Evolutionary conservation across 2,113 vertebrate species (phyloP).

Genomic region (Dissostichus mawsoni): DNA sequence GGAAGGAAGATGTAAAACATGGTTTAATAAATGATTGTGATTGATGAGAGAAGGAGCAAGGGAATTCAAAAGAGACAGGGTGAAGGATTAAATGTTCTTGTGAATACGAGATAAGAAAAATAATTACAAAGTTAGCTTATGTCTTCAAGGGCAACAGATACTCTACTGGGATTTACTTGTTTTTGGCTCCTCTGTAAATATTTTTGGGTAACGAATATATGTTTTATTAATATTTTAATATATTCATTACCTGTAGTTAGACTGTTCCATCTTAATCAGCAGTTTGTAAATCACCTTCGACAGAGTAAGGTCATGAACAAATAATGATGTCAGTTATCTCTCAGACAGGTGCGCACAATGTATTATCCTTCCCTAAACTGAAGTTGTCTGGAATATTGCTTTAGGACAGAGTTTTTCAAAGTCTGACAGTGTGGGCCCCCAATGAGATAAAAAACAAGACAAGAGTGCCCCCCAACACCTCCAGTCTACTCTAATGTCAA

Average conservation of each 20-base stretch:
- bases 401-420: not conserved
- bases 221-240: not conserved
- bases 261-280: not conserved
- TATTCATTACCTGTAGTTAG: not conserved
- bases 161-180: not conserved
- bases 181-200: not conserved
- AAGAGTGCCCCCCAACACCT: too few relatives aligned
- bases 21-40: not conserved
- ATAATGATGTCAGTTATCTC: not conserved
- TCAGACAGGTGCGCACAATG: not conserved
- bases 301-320: conserved; percentile 10
- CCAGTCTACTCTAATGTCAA: not conserved
- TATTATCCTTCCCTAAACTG: not conserved
- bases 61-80: not conserved
- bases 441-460: not conserved
- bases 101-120: not conserved
- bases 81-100: not conserved
- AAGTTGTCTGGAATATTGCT: conserved; percentile 4
- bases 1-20: not conserved
- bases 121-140: not conserved
- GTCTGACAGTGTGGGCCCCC: not conserved
- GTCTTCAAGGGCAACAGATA: not conserved
- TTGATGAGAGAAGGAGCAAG: not conserved
- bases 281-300: not conserved
- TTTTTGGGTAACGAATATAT: not conserved